Base-by-base conservation (phyloP, 1,140 invertebrate species). In the Drosophila pseudoananassae region DNA sequence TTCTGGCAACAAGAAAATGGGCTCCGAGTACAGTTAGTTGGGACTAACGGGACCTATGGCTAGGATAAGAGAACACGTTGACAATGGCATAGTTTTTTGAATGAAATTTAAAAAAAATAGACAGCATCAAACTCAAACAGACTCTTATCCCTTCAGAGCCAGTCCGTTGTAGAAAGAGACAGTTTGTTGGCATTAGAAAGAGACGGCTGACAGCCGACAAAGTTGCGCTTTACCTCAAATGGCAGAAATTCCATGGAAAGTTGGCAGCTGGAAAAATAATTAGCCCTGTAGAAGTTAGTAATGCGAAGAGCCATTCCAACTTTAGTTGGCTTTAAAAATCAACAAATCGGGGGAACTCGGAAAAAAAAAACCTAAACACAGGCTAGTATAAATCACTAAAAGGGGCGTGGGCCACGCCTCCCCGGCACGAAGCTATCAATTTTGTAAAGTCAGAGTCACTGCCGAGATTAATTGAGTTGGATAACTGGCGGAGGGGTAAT, bases 381-480 rank as follows among this genome's bases (percentile, higher is more conserved):
- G 20, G 15, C 15, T 46, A 17, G 17, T 10, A 66, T 66, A 63
- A 51, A 66, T 66, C 63, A 64, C 57, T 47, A 38, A 40, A 64
- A 10, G n/a, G 38, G 17, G 10, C 12, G 15, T 2, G 7, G 2
- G 15, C 40, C 38, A 9, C 38, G 27, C 38, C 10, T 8, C 2
- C 40, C 17, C 36, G 23, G 27, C 45, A 64, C 7, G 33, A 17
- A 31, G 63, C 63, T 45, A 66, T 66, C 63, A 64, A 64, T 66
- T 66, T 31, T 66, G 59, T 64, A 66, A 66, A 66, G 63, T 53
- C 66, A 52, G 25, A 53, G 38, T 60, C 17, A 54, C 70, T 55
- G 75, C 61, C 49, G 65, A 84, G 80, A 83, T 84, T 72, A 84
- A 83, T 83, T 84, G 76, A 83, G 64, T 84, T 68, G 71, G 55